phyloP scores from a whole-genome alignment of 2,888 invertebrate species.

The Lissocephala sabroskyi region DNA sequence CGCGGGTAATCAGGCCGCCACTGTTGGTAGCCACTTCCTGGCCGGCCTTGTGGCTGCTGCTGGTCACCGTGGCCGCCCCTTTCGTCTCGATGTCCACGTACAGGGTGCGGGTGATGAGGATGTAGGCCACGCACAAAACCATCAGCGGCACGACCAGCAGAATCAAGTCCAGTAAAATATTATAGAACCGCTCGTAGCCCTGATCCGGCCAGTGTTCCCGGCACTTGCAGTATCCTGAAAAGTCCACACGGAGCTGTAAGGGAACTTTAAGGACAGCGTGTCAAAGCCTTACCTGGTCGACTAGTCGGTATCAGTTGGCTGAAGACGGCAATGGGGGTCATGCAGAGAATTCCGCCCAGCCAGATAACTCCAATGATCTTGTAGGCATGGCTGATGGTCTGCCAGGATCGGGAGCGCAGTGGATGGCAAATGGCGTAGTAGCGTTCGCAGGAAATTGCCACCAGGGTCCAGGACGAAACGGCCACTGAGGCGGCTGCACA shows the following conservation, averaged over 20 bases:
- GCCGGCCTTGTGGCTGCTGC: neutral
- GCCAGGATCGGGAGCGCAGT: constrained; percentile 82
- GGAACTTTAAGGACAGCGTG: too few relatives aligned
- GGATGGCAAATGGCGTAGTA: constrained; percentile 87
- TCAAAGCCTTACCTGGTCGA: constrained; percentile 53
- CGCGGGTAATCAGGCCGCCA: neutral
- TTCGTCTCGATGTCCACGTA: constrained; percentile 70
- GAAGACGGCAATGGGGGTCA: constrained; percentile 78
- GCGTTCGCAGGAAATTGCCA: constrained; percentile 84
- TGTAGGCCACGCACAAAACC: constrained; percentile 78
- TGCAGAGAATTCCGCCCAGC: constrained; percentile 78
- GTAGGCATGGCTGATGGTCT: constrained; percentile 83
- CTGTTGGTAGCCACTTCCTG: constrained; percentile 6
- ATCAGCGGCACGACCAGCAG: constrained; percentile 79
- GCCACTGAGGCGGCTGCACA: constrained; percentile 81
- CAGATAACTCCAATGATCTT: constrained; percentile 79
- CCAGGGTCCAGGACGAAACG: constrained; percentile 84
- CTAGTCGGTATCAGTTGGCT: constrained; percentile 76
- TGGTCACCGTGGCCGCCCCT: constrained; percentile 23
- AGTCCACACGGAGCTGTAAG: neutral
- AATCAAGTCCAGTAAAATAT: constrained; percentile 77
- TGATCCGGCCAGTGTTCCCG: constrained; percentile 77
- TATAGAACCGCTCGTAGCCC: constrained; percentile 77
- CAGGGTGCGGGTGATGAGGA: constrained; percentile 73
- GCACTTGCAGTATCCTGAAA: constrained; percentile 76